Conservation (phyloP, 2,113 vertebrate genomes). For the Coturnix japonica region DNA sequence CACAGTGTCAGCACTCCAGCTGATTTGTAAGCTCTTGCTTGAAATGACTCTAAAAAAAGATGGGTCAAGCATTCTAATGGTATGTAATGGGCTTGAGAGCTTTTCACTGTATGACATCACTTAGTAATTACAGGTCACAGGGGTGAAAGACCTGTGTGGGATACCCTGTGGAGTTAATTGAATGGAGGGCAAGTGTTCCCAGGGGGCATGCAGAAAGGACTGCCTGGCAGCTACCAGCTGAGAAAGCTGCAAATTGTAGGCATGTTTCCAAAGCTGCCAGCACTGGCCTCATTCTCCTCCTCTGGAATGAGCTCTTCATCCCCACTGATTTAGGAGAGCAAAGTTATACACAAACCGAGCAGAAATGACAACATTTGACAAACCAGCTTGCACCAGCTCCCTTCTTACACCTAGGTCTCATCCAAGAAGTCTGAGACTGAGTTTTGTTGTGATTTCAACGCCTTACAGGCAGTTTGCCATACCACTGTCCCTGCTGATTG, state of each 20-base stretch:
- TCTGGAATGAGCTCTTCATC: not conserved
- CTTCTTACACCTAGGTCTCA: not conserved
- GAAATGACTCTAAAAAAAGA: not conserved
- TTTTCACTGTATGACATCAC: not conserved
- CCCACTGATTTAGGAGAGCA: not conserved
- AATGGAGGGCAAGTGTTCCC: not conserved
- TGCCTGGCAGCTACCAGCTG: not conserved
- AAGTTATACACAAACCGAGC: not conserved
- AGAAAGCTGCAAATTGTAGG: not conserved
- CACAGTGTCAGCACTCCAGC: not conserved
- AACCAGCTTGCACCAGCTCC: not conserved
- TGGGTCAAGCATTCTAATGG: not conserved
- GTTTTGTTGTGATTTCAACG: not conserved
- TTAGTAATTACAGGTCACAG: not conserved
- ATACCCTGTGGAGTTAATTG: not conserved
- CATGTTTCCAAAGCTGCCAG: not conserved
- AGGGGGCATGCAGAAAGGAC: not conserved
- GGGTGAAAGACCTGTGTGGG: not conserved
- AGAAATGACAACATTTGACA: not conserved
- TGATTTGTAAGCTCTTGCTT: not conserved
- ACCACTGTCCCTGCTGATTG: not conserved
- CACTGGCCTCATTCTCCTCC: not conserved
- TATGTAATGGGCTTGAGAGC: not conserved
- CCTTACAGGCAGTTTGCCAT: not conserved
- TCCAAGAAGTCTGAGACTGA: not conserved